Percentiles rank a stretch among this genome's conserved stretches.
These are phyloP conservation scores for Hartigia nigra DNA, from an alignment of 2,888 invertebrate genomes.

Conservation along the genomic window DNA sequence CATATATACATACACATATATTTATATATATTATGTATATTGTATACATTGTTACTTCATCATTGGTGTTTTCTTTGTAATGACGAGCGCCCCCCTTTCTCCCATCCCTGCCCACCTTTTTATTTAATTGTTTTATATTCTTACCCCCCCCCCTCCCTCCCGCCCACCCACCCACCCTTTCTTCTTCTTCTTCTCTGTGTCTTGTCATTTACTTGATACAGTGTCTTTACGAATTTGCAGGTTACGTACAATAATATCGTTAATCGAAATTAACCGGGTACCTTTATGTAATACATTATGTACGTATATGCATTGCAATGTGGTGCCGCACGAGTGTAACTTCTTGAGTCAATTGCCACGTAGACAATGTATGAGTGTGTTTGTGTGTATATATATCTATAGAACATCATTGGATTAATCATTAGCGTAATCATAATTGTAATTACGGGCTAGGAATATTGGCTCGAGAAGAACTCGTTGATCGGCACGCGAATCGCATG, in stretches of 20 bases:
- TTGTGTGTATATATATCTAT: neutral
- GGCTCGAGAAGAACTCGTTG: neutral
- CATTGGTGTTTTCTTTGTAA: constrained; percentile 36
- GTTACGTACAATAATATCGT: neutral
- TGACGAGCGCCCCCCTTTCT: neutral
- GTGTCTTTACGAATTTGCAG: neutral
- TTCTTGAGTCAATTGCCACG: neutral
- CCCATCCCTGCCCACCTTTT: neutral
- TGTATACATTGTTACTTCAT: constrained; percentile 52
- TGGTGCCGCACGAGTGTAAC: neutral
- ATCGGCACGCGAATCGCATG: neutral
- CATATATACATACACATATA: constrained; percentile 40
- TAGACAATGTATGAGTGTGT: neutral
- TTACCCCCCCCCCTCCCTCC: neutral
- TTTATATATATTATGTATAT: constrained; percentile 50
- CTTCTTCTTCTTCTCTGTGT: neutral
- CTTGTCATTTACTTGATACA: neutral
- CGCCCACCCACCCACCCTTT: neutral
- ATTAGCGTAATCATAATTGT: neutral
- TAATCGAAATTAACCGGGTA: neutral
- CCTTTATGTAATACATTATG: neutral
- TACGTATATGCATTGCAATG: neutral
- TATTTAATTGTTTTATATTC: neutral
- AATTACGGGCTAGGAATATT: neutral
- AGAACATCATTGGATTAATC: neutral